phyloP scores from a whole-genome alignment of 2,113 vertebrate genomes.

The Gnathonemus echidnorhynchus region DNA sequence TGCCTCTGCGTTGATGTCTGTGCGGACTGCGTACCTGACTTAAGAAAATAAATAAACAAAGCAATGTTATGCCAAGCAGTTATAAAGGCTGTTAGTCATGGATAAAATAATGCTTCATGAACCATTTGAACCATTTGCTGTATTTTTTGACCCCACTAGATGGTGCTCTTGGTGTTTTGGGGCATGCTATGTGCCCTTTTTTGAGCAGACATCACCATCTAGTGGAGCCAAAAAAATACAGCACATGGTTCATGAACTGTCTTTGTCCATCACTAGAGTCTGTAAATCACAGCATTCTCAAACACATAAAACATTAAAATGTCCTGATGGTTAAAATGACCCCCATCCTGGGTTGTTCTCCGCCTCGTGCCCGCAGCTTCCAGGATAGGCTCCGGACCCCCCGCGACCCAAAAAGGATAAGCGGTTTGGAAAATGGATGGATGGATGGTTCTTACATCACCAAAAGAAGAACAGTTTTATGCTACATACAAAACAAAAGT shows the following conservation, averaged over 20 bases:
- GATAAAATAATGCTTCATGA: neutral
- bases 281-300: neutral
- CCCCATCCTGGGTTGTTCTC: no score
- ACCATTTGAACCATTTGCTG: neutral
- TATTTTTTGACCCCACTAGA: neutral
- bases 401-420: no score
- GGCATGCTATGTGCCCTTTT: neutral
- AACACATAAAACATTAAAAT: neutral
- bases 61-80: neutral
- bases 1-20: constrained; percentile 49
- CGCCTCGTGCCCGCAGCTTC: no score
- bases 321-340: neutral
- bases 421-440: no score
- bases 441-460: neutral
- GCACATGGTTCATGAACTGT: neutral
- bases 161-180: neutral
- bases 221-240: neutral
- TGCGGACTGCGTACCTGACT: constrained; percentile 61
- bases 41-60: constrained; percentile 15
- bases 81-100: neutral
- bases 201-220: neutral
- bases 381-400: no score
- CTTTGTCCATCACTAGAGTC: neutral
- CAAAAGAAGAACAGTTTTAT: neutral
- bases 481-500: neutral